phyloP scores from a whole-genome alignment of 2,113 vertebrate genomes.

The Odobenus rosmarus region DNA sequence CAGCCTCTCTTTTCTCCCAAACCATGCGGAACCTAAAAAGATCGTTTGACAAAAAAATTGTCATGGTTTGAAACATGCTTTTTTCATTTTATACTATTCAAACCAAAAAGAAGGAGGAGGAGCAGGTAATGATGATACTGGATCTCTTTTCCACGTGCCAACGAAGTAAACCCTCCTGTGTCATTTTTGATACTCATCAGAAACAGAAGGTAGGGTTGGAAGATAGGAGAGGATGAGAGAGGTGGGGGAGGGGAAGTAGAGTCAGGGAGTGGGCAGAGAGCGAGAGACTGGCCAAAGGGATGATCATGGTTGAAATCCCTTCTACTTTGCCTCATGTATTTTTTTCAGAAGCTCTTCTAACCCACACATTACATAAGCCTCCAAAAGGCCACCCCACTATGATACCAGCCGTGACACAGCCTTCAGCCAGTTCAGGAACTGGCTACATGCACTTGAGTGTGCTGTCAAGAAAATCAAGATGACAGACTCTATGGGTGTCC shows the following conservation, averaged over 20 bases:
- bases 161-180: neutral
- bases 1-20: neutral
- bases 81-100: constrained; percentile 11
- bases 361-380: neutral
- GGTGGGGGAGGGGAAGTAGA: neutral
- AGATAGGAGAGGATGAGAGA: neutral
- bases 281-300: neutral
- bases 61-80: neutral
- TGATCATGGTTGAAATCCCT: neutral
- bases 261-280: neutral
- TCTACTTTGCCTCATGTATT: neutral
- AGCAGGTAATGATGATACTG: neutral
- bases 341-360: neutral
- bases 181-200: neutral
- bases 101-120: neutral
- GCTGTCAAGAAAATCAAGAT: neutral
- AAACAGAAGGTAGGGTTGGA: neutral
- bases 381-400: neutral
- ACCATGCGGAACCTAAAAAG: neutral
- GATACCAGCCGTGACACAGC: neutral
- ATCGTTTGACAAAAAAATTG: neutral
- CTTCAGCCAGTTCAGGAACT: neutral
- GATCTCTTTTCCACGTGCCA: neutral
- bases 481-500: neutral
- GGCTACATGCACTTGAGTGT: neutral